Conservation (phyloP, 2,888 invertebrate species). For the Craniophora ligustri region DNA sequence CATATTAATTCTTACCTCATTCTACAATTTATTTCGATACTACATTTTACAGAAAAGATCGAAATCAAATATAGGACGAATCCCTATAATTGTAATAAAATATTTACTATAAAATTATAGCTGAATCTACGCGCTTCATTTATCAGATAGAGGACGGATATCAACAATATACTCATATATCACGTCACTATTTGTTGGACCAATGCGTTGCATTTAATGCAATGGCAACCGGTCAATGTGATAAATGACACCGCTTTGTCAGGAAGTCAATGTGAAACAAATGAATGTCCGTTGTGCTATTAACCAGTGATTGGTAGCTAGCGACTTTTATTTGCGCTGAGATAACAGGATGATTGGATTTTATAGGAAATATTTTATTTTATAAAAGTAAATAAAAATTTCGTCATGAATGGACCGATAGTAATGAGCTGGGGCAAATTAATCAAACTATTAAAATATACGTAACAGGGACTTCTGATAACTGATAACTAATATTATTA, state of each 20-base stretch:
- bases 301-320: constrained; percentile 44
- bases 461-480: too few species aligned
- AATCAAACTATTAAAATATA: too few species aligned
- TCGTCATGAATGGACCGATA: too few species aligned
- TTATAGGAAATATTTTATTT: too few species aligned
- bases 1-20: too few species aligned
- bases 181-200: constrained; percentile 36
- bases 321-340: constrained; percentile 17
- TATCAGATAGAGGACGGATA: constrained; percentile 21
- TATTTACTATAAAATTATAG: constrained; percentile 3
- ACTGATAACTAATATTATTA: too few species aligned
- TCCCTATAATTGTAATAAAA: neutral
- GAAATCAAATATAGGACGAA: too few species aligned
- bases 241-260: constrained; percentile 77
- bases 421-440: too few species aligned
- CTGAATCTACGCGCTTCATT: constrained; percentile 11
- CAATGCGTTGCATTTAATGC: constrained; percentile 56
- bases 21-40: too few species aligned
- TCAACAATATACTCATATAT: constrained; percentile 35
- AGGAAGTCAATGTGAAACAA: constrained; percentile 70
- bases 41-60: too few species aligned
- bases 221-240: constrained; percentile 56
- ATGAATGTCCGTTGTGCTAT: constrained; percentile 67
- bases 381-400: too few species aligned
- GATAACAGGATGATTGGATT: constrained; percentile 7